These are phyloP conservation scores for Myotis myotis DNA, from an alignment of 2,797 vertebrate species.

Conservation along the genomic window DNA sequence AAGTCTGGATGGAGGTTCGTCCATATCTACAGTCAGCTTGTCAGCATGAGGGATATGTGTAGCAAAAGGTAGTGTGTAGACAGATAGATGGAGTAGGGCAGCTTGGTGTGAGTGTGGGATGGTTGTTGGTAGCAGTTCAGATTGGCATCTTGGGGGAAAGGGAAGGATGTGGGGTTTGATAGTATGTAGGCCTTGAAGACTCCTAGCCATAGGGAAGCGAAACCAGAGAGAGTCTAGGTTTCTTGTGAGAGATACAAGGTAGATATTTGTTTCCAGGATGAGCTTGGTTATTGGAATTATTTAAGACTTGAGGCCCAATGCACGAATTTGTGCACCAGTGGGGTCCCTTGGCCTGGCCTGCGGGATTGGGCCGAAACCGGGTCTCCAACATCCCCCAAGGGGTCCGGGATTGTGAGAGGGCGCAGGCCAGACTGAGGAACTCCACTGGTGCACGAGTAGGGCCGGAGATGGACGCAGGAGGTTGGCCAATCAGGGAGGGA, in stretches of 20 bases:
- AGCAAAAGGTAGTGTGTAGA: not conserved
- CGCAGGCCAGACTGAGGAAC: too few relatives aligned
- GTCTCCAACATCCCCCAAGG: too few relatives aligned
- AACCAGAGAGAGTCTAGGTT: not conserved
- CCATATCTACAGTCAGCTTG: not conserved
- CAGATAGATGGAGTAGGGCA: not conserved
- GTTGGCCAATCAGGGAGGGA: too few relatives aligned
- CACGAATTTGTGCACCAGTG: too few relatives aligned
- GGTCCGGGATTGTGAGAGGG: too few relatives aligned
- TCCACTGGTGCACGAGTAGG: too few relatives aligned
- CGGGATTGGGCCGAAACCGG: too few relatives aligned
- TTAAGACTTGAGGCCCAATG: not conserved
- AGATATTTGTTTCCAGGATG: not conserved
- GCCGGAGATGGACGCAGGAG: too few relatives aligned
- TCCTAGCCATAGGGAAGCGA: not conserved
- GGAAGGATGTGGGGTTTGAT: not conserved
- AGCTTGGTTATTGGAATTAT: constrained; percentile 20
- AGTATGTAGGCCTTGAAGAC: not conserved
- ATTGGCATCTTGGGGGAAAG: not conserved
- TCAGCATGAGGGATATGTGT: not conserved
- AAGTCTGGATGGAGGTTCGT: not conserved
- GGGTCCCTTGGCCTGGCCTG: too few relatives aligned
- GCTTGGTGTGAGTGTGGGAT: not conserved
- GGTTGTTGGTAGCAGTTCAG: not conserved
- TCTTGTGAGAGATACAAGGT: not conserved